Evolutionary conservation across 1,140 invertebrate species (phyloP).

Genomic region (Temnothorax nylanderi): DNA sequence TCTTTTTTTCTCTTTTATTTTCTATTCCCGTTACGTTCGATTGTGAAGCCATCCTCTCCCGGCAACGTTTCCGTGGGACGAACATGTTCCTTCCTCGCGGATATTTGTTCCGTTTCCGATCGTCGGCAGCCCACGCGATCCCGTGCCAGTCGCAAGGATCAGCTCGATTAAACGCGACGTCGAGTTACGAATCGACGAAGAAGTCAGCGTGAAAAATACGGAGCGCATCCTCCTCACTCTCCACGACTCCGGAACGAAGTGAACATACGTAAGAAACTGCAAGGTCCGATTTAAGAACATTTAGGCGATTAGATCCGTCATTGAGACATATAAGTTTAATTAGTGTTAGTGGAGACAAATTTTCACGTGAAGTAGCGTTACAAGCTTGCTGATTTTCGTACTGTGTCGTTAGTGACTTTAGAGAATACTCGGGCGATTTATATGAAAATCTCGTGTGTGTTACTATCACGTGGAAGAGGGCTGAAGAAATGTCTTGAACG

Average conservation of each 20-base stretch:
- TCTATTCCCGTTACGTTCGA: slow-evolving; percentile 16
- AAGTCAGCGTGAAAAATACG: background rate
- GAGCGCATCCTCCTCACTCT: slow-evolving; percentile 4
- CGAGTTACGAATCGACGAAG: slow-evolving; percentile 23
- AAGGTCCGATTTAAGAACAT: background rate
- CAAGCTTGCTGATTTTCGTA: background rate
- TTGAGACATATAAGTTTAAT: slow-evolving; percentile 15
- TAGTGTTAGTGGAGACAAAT: background rate
- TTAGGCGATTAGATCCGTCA: background rate
- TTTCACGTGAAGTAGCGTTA: background rate
- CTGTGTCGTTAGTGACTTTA: background rate
- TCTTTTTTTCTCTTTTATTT: slow-evolving; percentile 6
- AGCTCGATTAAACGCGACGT: background rate
- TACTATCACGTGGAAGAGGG: background rate
- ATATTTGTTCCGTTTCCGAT: slow-evolving; percentile 36
- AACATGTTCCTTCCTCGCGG: background rate
- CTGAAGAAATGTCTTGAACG: background rate
- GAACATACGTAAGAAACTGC: background rate
- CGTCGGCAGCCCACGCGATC: slow-evolving; percentile 63
- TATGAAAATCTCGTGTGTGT: background rate
- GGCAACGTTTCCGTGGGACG: slow-evolving; percentile 42
- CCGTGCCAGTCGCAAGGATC: slow-evolving; percentile 66
- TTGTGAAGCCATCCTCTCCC: background rate
- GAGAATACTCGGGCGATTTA: background rate
- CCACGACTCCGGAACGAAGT: background rate